Base-by-base conservation (phyloP, 2,888 invertebrate species). In the Patella ulyssiponensis region DNA sequence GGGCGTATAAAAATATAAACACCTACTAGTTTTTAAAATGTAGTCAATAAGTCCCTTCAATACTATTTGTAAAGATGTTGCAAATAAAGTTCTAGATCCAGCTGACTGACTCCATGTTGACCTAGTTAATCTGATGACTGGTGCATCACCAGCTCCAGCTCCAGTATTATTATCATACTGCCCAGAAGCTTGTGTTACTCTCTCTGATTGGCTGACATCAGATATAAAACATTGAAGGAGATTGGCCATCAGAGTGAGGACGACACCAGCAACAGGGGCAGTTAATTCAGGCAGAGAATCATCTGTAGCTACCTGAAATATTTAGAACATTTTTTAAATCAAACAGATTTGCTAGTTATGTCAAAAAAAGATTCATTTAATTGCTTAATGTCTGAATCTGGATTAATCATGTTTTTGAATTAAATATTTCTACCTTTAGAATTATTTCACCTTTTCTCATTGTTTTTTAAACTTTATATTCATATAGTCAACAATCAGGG, bases 261-360 rank as follows among this genome's bases (percentile, higher is more conserved):
- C 94, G 0, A 96, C 95, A 1, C 96, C 96, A 0, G 97, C 96
- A 0, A 96, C 94, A 2, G 95, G 93, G 80, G 95, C 94, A 5
- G 95, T 95, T 15, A 97, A 93, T 87, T 97, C 96, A 2, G 95
- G 94, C 12, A 96, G 91, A 0, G 96, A 94, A 88, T 95, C 94
- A 0, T 94, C 94, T 77, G 88, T 88, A 15, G 90, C 83, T 11
- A 87, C 86, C 88, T 88, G 79, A 44, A 44, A 44, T 44, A 44
- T 44, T 44, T 44, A 9, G 7, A 44, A 44, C 44, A 44, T 44
- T 44, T 44, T 7, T 44, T 0, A 44, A 44, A 44, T 44, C 9
- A 1, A 44, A 44, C 44, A 44, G 4, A 1, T 9, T 44, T 44
- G 44, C 44, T 44, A 4, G 7, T 33, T 33, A 33, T 33, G 33